Base-by-base conservation (phyloP, 2,797 vertebrate species). In the Momotus momota region DNA sequence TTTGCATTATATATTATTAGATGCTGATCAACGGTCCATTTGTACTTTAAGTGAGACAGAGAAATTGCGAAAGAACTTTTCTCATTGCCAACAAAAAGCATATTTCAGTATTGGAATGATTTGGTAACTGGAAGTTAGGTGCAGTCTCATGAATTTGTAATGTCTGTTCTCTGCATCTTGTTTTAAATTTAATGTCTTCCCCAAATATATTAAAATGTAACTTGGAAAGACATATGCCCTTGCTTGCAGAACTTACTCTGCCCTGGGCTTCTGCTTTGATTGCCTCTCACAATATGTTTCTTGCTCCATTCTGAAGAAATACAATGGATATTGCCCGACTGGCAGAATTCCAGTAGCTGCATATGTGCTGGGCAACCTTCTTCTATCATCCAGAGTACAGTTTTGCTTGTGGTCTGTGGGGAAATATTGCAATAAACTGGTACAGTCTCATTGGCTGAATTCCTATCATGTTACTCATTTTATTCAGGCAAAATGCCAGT, bases 391-490 rank as follows among this genome's bases (percentile, higher is more conserved):
- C 71, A 84, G 73, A 86, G 40, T 21, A 81, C 46, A 66, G 77
- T 96, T 95, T 95, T 93, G 75, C 95, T 73, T 96, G 58, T 73
- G 80, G 58, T 94, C 93, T 91, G 62, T 64, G 80, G 89, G 85
- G 89, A 95, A 94, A 95, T 95, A 91, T 73, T 91, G 43, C 82
- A 95, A 93, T 90, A 94, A 95, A 94, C 70, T 88, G 80, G 79
- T 93, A 81, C 45, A 81, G 87, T 91, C 87, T 94, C 86, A 83
- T 90, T 90, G 70, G 60, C 71, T 84, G 86, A 94, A 92, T 91
- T 94, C 85, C 90, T 96, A 61, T 52, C 8, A 0, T 83, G 51
- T 93, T 95, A 81, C 82, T 95, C 80, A 91, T 93, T 94, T 93
- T 94, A 90, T 81, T 90, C 55, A 73, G 93, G 93, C 87, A 92